Base-by-base conservation (phyloP, 2,797 vertebrate genomes). In the Xiphorhynchus erythropygius region DNA sequence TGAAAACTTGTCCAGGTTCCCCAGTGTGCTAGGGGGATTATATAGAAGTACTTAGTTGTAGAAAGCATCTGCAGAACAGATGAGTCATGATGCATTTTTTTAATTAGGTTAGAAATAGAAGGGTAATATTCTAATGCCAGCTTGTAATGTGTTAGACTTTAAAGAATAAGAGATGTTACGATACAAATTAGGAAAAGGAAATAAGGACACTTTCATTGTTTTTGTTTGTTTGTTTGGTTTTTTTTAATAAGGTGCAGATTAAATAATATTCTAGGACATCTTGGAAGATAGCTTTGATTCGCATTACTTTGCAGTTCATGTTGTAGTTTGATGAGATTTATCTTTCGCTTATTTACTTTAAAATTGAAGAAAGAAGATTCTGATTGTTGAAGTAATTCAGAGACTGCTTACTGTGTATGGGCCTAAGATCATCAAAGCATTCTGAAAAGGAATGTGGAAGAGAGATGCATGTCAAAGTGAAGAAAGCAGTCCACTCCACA, bases 1-100 rank as follows among this genome's bases (percentile, higher is more conserved):
- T 84, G 49, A 80, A 88, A 75, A 9, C 18, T 87, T 62, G 23
- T 69, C 47, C 65, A 55, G 35, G 9, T 55, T 91, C 7, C 19
- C 18, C 17, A n/a, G 10, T 18, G 13, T 19, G 13, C 14, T 55
- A 27, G 33, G 50, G 42, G 71, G 30, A 33, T 83, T 75, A 50
- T 68, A 63, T 9, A 64, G 35, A 74, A 67, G 10, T 71, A n/a
- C 19, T 59, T 49, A 52, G 32, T 63, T 59, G 28, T 77, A 44
- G 79, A 87, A 80, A 57, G n/a, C 35, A 62, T 91, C 71, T 91
- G 50, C 67, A 84, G 76, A 93, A 62, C 10, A 86, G 28, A 84
- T 88, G 79, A 86, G 53, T 91, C 56, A 81, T 50, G 30, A 52
- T 91, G 39, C 32, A 13, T 57, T 93, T 75, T 32, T 85, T 70